Conservation (phyloP, 1,140 invertebrate species). For the Brachionus asplanchnoidis region DNA sequence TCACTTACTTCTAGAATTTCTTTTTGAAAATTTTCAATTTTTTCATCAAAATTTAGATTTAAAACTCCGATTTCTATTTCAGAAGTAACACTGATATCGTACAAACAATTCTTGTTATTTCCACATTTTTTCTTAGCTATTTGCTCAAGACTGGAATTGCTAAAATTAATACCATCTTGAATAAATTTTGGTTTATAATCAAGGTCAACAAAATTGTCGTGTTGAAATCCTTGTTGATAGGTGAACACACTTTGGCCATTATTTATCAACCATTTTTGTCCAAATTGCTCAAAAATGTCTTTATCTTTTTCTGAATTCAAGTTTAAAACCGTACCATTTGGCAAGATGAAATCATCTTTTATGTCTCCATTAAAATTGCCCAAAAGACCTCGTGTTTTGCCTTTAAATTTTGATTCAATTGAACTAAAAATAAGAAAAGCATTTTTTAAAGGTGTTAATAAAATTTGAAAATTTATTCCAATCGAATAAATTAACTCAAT, state of each 20-base stretch:
- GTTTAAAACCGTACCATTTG: slow-evolving; percentile 44
- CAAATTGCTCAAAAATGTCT: slow-evolving; percentile 45
- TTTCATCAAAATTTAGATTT: neutral
- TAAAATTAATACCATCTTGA: neutral
- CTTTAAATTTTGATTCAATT: slow-evolving; percentile 30
- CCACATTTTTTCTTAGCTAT: neutral
- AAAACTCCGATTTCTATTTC: neutral
- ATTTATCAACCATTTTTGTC: slow-evolving; percentile 40
- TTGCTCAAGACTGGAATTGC: neutral
- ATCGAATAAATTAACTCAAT: neutral
- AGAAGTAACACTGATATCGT: neutral
- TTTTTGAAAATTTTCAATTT: neutral
- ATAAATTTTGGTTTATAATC: neutral
- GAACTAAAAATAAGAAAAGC: slow-evolving; percentile 31
- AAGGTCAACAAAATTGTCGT: neutral
- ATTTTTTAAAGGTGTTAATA: neutral
- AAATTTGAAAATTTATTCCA: neutral
- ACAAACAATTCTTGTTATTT: neutral
- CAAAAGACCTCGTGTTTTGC: slow-evolving; percentile 45
- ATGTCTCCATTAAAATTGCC: slow-evolving; percentile 45
- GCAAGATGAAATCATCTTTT: slow-evolving; percentile 44
- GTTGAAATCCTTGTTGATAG: neutral
- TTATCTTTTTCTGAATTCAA: slow-evolving; percentile 39
- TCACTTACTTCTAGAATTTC: too few relatives aligned
- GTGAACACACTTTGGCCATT: neutral